A percentile compares a stretch with the other conserved stretches of the same genome.
Evolutionary conservation across 2,888 invertebrate species (phyloP).

Genomic region (Lamellibrachia columna): DNA sequence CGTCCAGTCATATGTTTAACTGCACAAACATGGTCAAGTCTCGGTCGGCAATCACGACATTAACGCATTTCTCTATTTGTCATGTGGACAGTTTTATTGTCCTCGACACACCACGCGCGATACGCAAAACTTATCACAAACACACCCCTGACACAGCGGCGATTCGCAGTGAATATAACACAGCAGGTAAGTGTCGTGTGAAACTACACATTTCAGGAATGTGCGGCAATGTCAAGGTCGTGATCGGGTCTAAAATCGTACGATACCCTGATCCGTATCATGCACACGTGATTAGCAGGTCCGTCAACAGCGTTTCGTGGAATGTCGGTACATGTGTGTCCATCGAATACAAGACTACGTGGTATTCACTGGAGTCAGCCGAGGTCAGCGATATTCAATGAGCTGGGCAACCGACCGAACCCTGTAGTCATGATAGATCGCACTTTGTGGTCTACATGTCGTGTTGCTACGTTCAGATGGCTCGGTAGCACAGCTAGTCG

Average conservation of each 20-base stretch:
- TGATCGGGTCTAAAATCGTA: not conserved
- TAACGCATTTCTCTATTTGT: too few species aligned
- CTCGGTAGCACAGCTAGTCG: too few species aligned
- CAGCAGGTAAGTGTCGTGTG: constrained; percentile 9
- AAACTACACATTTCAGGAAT: not conserved
- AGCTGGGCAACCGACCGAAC: not conserved
- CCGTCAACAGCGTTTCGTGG: not conserved
- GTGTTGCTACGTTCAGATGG: too few species aligned
- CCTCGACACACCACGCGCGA: not conserved
- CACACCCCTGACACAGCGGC: not conserved
- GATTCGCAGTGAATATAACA: not conserved
- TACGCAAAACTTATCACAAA: not conserved
- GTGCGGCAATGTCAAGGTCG: not conserved
- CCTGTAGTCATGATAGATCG: not conserved
- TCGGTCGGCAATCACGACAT: too few species aligned
- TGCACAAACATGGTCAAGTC: too few species aligned
- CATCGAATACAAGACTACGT: not conserved
- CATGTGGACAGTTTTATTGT: too few species aligned
- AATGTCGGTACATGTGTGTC: not conserved
- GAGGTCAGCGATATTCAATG: not conserved
- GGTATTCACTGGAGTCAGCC: not conserved
- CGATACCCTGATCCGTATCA: not conserved
- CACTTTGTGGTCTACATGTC: not conserved
- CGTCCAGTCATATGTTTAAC: too few species aligned
- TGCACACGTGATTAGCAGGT: not conserved